Percentiles rank a stretch among this genome's conserved stretches.
Evolutionary conservation across 2,797 vertebrate species (phyloP).

Genomic region (Acipenser oxyrinchus): DNA sequence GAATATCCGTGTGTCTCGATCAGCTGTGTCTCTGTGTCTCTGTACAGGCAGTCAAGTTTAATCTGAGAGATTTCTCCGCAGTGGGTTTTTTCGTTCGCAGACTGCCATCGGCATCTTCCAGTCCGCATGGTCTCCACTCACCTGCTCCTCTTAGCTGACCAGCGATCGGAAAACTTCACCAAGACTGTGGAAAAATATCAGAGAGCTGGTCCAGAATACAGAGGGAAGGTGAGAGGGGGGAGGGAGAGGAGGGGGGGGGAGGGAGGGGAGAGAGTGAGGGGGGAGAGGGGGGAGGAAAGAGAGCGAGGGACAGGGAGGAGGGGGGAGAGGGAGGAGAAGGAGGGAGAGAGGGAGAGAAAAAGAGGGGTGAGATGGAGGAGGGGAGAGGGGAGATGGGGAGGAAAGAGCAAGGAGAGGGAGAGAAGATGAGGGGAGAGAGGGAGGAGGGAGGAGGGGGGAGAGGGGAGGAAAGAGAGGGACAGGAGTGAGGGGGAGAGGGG

Average conservation of each 20-base stretch:
- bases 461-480: too few relatives aligned
- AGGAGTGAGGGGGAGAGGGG: too few relatives aligned
- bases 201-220: constrained; percentile 44
- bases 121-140: constrained; percentile 68
- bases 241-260: too few relatives aligned
- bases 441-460: too few relatives aligned
- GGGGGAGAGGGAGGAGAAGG: too few relatives aligned
- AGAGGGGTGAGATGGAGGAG: too few relatives aligned
- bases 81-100: constrained; percentile 42
- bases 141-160: constrained; percentile 78
- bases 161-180: constrained; percentile 56
- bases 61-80: constrained; percentile 22
- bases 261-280: not conserved
- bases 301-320: too few relatives aligned
- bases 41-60: not conserved
- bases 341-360: accelerated
- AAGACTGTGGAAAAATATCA: constrained; percentile 57
- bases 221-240: not conserved
- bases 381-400: accelerated
- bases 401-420: too few relatives aligned
- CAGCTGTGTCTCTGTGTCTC: constrained; percentile 25
- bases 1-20: not conserved
- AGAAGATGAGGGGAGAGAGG: too few relatives aligned
- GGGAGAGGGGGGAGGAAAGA: too few relatives aligned
- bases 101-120: constrained; percentile 75